Evolutionary conservation across 2,888 invertebrate genomes (phyloP).

Genomic region (Cyaniris semiargus): DNA sequence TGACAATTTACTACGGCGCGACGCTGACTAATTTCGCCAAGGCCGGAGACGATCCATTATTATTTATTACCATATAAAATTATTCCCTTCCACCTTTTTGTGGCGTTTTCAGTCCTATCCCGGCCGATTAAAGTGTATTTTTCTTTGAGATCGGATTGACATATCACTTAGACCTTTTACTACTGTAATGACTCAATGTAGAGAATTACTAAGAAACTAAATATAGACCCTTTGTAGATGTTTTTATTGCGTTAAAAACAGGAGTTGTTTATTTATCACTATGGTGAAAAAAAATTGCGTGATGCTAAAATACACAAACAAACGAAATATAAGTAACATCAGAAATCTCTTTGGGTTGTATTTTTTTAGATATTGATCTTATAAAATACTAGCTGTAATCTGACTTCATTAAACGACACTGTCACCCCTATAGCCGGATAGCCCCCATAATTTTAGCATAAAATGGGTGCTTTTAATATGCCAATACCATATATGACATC

Average conservation of each 20-base stretch:
- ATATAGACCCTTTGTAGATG: constrained; percentile 58
- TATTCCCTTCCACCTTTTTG: constrained; percentile 45
- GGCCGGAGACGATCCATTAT: constrained; percentile 75
- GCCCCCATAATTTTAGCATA: not conserved
- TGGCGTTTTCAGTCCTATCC: constrained; percentile 51
- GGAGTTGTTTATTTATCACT: constrained; percentile 43
- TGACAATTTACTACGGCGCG: constrained; percentile 52
- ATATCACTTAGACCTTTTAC: constrained; percentile 64
- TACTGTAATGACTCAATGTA: constrained; percentile 62
- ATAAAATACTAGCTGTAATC: not conserved
- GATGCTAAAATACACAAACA: not conserved
- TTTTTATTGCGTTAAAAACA: constrained; percentile 31
- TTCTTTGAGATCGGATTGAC: constrained; percentile 47
- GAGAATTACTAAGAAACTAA: constrained; percentile 60
- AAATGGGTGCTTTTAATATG: not conserved
- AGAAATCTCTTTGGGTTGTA: not conserved
- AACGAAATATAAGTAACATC: not conserved
- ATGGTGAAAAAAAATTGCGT: not conserved
- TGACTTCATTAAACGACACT: not conserved
- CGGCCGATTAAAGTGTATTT: constrained; percentile 49
- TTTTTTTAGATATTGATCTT: not conserved
- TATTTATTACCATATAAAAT: constrained; percentile 75
- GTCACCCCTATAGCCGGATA: not conserved
- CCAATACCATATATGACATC: constrained; percentile 23
- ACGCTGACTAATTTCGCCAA: constrained; percentile 75